Percentiles rank a stretch among this genome's conserved stretches.
These are phyloP conservation scores for Temnothorax nylanderi DNA, from an alignment of 1,140 invertebrate genomes.

Conservation along the genomic window DNA sequence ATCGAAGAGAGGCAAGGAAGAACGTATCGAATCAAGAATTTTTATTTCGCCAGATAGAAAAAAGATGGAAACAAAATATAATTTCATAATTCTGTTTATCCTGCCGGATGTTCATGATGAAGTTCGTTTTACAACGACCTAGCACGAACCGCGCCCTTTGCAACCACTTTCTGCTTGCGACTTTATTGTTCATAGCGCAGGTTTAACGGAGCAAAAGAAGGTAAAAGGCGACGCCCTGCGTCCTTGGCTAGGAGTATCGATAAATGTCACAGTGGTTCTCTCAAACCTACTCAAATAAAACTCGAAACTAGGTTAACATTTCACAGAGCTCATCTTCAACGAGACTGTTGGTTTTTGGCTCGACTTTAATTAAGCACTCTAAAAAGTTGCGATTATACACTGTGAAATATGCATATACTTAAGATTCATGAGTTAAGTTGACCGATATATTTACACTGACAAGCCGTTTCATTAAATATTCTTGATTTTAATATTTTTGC, in stretches of 20 bases:
- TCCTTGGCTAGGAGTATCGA: constrained; percentile 66
- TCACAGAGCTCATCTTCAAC: constrained; percentile 16
- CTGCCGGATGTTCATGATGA: not conserved
- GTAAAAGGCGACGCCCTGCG: constrained; percentile 67
- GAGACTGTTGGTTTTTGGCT: constrained; percentile 50
- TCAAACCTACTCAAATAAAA: constrained; percentile 68
- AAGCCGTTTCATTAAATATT: not conserved
- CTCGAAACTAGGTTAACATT: constrained; percentile 67
- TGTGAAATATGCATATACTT: not conserved
- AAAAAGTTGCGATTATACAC: not conserved
- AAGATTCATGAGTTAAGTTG: not conserved
- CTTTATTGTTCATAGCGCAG: constrained; percentile 55
- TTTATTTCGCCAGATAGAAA: not conserved
- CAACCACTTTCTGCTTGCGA: constrained; percentile 15
- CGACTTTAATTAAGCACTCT: constrained; percentile 13
- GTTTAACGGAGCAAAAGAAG: constrained; percentile 43
- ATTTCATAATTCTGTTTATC: constrained; percentile 4
- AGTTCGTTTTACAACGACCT: constrained; percentile 11
- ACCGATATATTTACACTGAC: not conserved
- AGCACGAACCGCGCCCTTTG: constrained; percentile 44
- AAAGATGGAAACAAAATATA: not conserved
- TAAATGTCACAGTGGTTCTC: constrained; percentile 68
- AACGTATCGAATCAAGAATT: not conserved
- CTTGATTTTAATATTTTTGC: not conserved
- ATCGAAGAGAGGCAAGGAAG: not conserved